phyloP scores from a whole-genome alignment of 1,140 invertebrate species.

The Lasioglossum albipes region DNA sequence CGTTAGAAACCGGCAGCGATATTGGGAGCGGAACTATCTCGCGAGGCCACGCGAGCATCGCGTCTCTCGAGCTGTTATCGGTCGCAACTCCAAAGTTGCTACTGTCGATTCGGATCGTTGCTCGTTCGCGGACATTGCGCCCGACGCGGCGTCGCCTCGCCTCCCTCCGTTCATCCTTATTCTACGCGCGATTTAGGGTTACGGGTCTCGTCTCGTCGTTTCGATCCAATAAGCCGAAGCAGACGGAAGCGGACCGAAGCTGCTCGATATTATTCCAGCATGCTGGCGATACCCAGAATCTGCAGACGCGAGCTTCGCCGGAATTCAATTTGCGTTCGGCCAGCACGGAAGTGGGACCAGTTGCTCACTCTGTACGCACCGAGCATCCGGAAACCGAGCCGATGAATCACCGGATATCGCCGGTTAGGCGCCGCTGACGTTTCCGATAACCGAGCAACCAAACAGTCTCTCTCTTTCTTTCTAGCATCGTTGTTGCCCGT shows the following conservation, averaged over 20 bases:
- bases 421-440: neutral
- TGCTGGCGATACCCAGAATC: neutral
- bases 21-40: too few relatives aligned
- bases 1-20: too few relatives aligned
- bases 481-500: too few relatives aligned
- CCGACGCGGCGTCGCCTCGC: too few relatives aligned
- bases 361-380: neutral
- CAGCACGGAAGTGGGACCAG: neutral
- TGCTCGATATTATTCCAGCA: neutral
- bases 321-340: neutral
- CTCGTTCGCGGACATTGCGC: neutral
- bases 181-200: neutral
- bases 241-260: neutral
- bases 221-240: neutral
- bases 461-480: too few relatives aligned
- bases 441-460: too few relatives aligned
- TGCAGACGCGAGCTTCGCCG: neutral
- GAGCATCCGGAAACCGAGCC: neutral
- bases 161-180: neutral
- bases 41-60: too few relatives aligned
- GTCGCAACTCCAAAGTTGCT: neutral
- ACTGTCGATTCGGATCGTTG: neutral
- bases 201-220: neutral
- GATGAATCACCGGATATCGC: constrained; percentile 20
- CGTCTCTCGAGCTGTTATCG: too few relatives aligned